phyloP scores from a whole-genome alignment of 1,140 invertebrate species.

The Papilio xuthus region DNA sequence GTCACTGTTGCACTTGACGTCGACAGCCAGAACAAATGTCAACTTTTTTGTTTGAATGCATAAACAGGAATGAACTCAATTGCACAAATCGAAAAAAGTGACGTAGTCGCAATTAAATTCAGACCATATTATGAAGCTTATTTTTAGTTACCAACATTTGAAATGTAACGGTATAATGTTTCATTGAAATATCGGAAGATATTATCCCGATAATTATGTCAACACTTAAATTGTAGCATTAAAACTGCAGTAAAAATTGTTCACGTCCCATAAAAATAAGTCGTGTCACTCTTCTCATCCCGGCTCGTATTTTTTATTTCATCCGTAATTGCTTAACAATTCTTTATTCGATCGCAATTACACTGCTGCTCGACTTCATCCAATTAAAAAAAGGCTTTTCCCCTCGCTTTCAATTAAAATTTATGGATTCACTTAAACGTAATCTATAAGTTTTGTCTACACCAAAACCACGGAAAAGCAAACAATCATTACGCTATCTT shows the following conservation, averaged over 20 bases:
- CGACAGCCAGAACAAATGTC: slow-evolving; percentile 18
- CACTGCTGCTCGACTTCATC: slow-evolving; percentile 9
- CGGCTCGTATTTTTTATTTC: slow-evolving; percentile 10
- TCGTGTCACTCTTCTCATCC: slow-evolving; percentile 1
- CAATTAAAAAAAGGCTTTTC: neutral
- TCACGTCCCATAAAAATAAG: slow-evolving; percentile 10
- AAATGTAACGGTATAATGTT: too few relatives aligned
- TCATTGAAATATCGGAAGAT: neutral
- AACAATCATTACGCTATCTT: slow-evolving; percentile 78
- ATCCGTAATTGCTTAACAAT: slow-evolving; percentile 21
- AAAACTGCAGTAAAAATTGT: neutral
- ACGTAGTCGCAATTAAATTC: neutral
- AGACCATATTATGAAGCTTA: neutral
- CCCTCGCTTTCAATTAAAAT: slow-evolving; percentile 16
- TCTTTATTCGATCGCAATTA: slow-evolving; percentile 13
- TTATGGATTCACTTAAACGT: neutral
- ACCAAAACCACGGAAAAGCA: slow-evolving; percentile 52
- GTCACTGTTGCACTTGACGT: slow-evolving; percentile 2
- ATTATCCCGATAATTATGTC: neutral
- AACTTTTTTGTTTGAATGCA: neutral
- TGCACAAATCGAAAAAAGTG: too few relatives aligned
- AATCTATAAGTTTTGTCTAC: slow-evolving; percentile 44
- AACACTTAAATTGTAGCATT: neutral
- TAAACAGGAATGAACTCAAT: neutral
- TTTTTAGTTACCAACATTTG: too few relatives aligned